Percentiles rank a stretch among this genome's conserved stretches.
Conservation (phyloP, 2,113 vertebrate species). For the Chionis minor region DNA sequence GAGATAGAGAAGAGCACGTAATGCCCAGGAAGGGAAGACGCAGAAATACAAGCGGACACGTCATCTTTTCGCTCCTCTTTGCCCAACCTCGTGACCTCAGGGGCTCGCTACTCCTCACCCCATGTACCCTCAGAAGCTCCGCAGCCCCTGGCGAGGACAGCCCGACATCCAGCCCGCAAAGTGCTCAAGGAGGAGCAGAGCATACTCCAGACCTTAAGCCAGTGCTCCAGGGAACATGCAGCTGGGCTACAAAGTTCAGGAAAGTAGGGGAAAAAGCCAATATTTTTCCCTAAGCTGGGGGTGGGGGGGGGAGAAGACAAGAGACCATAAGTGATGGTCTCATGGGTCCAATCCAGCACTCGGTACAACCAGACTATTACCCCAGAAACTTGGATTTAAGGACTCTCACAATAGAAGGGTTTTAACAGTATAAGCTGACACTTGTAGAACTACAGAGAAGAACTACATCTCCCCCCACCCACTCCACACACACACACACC, state of each 20-base stretch:
- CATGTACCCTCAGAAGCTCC: accelerated
- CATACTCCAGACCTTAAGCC: not conserved
- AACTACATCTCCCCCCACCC: too few relatives aligned
- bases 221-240: not conserved
- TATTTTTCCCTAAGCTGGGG: not conserved
- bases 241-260: not conserved
- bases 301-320: not conserved
- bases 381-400: not conserved
- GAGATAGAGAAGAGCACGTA: not conserved
- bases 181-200: not conserved
- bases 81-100: not conserved
- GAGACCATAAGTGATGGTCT: not conserved
- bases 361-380: not conserved
- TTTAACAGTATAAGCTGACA: not conserved
- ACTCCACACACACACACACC: too few relatives aligned
- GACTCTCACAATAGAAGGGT: not conserved
- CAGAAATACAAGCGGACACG: not conserved
- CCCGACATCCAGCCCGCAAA: not conserved
- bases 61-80: not conserved
- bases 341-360: not conserved
- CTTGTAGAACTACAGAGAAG: not conserved
- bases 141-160: not conserved
- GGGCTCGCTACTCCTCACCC: not conserved
- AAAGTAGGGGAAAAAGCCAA: not conserved
- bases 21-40: not conserved